Evolutionary conservation across 2,888 invertebrate species (phyloP).

Genomic region (Stictocephala bisonia): DNA sequence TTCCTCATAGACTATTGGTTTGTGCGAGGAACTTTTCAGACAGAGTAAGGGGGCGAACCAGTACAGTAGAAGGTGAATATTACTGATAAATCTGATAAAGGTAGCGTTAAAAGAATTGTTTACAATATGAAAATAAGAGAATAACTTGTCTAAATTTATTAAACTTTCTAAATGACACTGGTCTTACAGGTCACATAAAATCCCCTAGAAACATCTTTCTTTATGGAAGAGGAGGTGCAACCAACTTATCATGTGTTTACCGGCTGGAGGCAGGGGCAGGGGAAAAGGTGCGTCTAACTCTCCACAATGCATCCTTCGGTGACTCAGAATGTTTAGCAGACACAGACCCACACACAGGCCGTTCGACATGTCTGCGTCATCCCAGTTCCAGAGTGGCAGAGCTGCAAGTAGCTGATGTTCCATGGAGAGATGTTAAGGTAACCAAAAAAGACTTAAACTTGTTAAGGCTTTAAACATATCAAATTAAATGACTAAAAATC

Average conservation of each 20-base stretch:
- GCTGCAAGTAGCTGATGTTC: conserved; percentile 74
- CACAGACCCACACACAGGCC: conserved; percentile 77
- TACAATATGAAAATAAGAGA: no score
- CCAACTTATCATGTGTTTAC: conserved; percentile 80
- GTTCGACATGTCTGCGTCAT: conserved; percentile 68
- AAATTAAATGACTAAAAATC: no score
- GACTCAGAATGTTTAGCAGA: conserved; percentile 75
- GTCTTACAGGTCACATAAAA: conserved; percentile 65
- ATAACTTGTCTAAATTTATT: no score
- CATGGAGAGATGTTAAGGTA: conserved; percentile 75
- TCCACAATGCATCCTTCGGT: conserved; percentile 81
- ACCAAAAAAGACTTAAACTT: no score
- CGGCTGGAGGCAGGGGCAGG: conserved; percentile 74
- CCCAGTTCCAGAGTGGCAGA: conserved; percentile 63
- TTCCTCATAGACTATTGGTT: no score
- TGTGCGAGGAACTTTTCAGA: no score
- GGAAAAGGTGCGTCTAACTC: conserved; percentile 70
- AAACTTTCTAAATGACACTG: no score
- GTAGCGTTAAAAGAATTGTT: not conserved
- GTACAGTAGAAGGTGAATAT: no score
- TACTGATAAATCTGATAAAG: not conserved
- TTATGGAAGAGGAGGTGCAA: conserved; percentile 85
- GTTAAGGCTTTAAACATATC: no score
- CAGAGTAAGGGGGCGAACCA: no score
- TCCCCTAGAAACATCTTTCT: conserved; percentile 80